Base-by-base conservation (phyloP, 2,888 invertebrate genomes). In the Cremastinae sp. region DNA sequence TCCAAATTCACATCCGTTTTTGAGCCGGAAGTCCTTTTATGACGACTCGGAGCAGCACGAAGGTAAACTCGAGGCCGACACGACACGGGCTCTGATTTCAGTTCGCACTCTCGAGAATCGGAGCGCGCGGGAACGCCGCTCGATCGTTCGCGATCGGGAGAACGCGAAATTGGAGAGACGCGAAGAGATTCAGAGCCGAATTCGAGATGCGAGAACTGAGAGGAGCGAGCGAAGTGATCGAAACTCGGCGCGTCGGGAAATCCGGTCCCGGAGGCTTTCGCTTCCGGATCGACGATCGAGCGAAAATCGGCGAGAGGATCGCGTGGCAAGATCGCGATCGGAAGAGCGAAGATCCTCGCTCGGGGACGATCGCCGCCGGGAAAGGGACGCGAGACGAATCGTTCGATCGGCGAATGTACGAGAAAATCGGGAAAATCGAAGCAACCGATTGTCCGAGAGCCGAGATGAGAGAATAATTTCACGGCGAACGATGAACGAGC, bases 1-100 rank as follows among this genome's bases (percentile, higher is more conserved):
- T 38, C 87, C 88, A 1, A 88, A 88, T 34, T 78, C 79, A 38
- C 58, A 62, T 43, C 81, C 80, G 5, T 5, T 28, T 4, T 80
- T 83, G 64, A 41, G 51, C 68, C 78, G 75, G 68, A 68, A 73
- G 66, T 56, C 58, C n/a, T 65, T 74, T 34, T 58, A 64, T 28
- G 79, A 75, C 73, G 80, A 81, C 36, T 9, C 70, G 51, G 79
- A 78, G 41, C 20, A 51, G 8, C 43, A 64, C 61, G 53, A 74
- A 56, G 61, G 9, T 22, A 18, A 16, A 20, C 14, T 20, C 64
- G 49, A 58, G 22, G 34, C 47, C 10, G 20, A 12, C 8, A 12
- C 22, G 2, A 10, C 53, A 16, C 47, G 43, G 36, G 16, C 14
- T 51, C 47, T 59, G 5, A 16, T 41, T 28, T 53, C 22, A 9